Base-by-base conservation (phyloP, 1,140 invertebrate genomes). In the Arion vulgaris region DNA sequence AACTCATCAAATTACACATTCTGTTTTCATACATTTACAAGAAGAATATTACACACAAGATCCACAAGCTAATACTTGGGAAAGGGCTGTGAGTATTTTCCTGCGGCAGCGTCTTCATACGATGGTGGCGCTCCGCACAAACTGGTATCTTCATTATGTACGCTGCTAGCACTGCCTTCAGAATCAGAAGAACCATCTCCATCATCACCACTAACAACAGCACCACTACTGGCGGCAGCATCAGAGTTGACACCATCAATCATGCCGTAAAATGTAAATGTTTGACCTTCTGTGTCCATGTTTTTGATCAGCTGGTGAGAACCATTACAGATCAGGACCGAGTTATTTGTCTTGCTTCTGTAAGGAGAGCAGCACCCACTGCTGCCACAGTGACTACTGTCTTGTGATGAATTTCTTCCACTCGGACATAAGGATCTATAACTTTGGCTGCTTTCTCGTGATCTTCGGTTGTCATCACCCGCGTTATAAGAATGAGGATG, bases 81-180 rank as follows among this genome's bases (percentile, higher is more conserved):
- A 45, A 7, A 45, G 41, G 15, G 41, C 15, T 5, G 41, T 45
- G 15, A 45, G 41, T 45, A 45, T 45, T 45, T 45, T 23, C 77
- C 77, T 38, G 36, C 41, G 4, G 62, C 62, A 19, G 77, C 77
- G 38, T 79, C 77, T n/a, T 79, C 77, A 45, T 79, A 79, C 1
- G 77, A 79, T 28, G 77, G 77, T 32, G 75, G 75, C n/a, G 75
- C 11, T 57, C 28, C 32, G 15, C 9, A 51, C 9, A 5, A 9
- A 34, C 23, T 72, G 36, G 9, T 34, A 13, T 72, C 71, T 11
- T 72, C 71, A 72, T 7, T 2, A 7, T 23, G 23, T 11, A 26
- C 5, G 71, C 28, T 32, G 7, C 23, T 28, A 26, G 23, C 23
- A 41, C 11, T 72, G 4, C 9, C 23, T 32, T 72, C 71, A 34